phyloP scores from a whole-genome alignment of 2,113 vertebrate species.

The Baryphthengus martii region DNA sequence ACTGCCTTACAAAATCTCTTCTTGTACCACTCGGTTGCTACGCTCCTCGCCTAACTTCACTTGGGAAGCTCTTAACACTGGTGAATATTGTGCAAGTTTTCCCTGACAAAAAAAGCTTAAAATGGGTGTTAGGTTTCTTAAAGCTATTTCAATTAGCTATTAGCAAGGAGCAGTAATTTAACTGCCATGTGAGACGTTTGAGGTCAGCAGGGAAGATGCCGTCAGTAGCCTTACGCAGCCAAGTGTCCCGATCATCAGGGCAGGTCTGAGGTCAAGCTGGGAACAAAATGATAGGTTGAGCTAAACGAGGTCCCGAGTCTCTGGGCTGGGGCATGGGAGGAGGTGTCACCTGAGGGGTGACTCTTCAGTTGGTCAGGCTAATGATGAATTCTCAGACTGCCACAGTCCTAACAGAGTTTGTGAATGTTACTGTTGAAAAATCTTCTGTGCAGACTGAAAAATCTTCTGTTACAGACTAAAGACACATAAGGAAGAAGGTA shows the following conservation, averaged over 20 bases:
- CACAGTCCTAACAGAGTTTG: not conserved
- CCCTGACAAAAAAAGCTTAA: not conserved
- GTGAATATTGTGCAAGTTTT: not conserved
- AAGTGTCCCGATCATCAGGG: no score
- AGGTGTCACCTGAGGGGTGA: not conserved
- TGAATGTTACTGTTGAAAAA: not conserved
- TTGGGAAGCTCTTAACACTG: not conserved
- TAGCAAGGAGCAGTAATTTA: not conserved
- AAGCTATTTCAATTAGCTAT: not conserved
- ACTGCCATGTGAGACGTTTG: not conserved
- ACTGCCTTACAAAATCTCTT: not conserved
- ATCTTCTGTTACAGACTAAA: not conserved
- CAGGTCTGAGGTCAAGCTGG: no score
- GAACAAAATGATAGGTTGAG: no score
- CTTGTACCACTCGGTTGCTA: not conserved
- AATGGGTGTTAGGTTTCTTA: not conserved
- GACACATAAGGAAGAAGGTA: no score
- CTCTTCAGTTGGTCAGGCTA: not conserved
- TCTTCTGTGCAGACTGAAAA: not conserved
- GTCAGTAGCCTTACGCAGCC: not conserved
- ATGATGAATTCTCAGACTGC: not conserved
- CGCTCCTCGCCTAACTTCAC: not conserved
- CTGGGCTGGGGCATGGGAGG: not conserved
- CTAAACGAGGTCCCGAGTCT: no score
- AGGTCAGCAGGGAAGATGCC: accelerated